Evolutionary conservation across 2,113 vertebrate species (phyloP).

Genomic region (Odontophorus gujanensis): DNA sequence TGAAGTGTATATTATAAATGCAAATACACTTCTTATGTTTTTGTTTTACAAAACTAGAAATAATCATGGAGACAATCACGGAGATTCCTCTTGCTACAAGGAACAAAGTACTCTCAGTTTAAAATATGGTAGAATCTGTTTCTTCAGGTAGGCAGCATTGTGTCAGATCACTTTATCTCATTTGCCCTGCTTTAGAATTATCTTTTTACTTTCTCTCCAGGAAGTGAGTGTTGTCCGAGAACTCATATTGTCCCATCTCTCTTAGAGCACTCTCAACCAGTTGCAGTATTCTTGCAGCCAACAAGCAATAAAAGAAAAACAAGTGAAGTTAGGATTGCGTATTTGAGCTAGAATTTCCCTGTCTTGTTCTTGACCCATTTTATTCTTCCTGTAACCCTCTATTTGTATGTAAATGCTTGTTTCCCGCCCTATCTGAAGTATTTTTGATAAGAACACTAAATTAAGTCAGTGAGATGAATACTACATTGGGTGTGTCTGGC

Average conservation of each 20-base stretch:
- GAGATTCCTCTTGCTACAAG: neutral
- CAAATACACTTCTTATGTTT: neutral
- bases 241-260: neutral
- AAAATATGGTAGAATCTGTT: neutral
- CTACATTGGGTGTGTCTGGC: neutral
- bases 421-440: neutral
- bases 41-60: neutral
- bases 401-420: neutral
- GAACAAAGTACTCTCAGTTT: neutral
- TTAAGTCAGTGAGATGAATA: neutral
- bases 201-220: neutral
- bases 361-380: neutral
- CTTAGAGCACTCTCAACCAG: neutral
- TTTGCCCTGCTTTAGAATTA: neutral
- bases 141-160: neutral
- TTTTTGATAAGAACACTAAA: neutral
- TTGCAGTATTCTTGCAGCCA: neutral
- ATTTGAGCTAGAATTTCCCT: neutral
- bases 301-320: neutral
- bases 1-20: accelerated
- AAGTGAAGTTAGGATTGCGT: neutral
- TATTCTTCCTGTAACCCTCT: neutral
- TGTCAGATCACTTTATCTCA: neutral
- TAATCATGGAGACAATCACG: neutral
- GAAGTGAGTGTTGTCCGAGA: neutral